Evolutionary conservation across 64 coral and sea anemone genomes (phyloP), one percentile per base, ranked within the genome.

Genomic region (Stichodactyla helianthus): DNA sequence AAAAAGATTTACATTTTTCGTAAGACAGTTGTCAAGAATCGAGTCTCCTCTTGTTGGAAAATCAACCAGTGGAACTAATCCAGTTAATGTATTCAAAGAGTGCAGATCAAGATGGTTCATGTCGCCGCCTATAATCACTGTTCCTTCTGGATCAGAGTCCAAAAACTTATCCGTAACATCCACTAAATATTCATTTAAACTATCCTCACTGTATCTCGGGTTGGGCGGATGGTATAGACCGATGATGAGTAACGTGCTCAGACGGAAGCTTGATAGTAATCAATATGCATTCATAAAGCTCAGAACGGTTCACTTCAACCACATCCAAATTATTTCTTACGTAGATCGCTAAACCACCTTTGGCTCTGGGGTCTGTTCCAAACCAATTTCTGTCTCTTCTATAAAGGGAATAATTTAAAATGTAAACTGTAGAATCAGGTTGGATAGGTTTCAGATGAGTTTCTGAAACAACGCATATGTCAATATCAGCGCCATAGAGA

Each of bases 181-280:
- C 18, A 55, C 53, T 10, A 89, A 22, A 83, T 13, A 82, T 16
- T 55, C 87, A 57, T 82, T 88, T 19, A 88, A 51, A 53, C 82
- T 55, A 13, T 79, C 35, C 7, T 81, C 71, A 6, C 11, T 12
- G 68, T 91, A 91, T 85, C 50, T 78, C 26, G 71, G 70, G 35
- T 59, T 86, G 9, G 68, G 89, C 71, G 83, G 89, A 55, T 91
- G 82, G 50, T 91, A 91, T 19, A 91, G 5, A 17, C 89, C 89
- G 27, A 65, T 74, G 8, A 91, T n/a, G 18, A 91, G 20, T 18
- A 90, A 55, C 50, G 77, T 90, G 80, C 11, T 12, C 22, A 20
- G 82, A 90, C 3, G 82, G 70, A 15, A 84, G 82, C 50, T 53
- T 54, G 25, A 89, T 23, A 19, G 14, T 12, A 16, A 90, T 17